Evolutionary conservation across 2,888 invertebrate species (phyloP).

Genomic region (Acronicta leporina): DNA sequence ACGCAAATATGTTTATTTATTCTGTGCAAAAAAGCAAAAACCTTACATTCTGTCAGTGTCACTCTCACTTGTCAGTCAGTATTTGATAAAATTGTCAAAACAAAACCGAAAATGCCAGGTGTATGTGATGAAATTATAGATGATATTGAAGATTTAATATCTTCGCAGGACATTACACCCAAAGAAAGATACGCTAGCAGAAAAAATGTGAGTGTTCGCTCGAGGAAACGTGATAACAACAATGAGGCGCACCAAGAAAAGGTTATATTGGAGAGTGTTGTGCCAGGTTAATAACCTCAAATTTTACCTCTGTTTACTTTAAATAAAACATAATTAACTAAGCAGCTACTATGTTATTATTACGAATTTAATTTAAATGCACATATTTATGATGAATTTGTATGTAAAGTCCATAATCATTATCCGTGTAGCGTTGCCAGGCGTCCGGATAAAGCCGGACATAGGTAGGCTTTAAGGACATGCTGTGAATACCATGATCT

Average conservation of each 20-base stretch:
- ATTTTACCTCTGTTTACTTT: conserved; percentile 35
- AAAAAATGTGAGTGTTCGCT: conserved; percentile 91
- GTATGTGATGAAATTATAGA: conserved; percentile 92
- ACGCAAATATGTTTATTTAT: too few relatives aligned
- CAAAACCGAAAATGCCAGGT: conserved; percentile 84
- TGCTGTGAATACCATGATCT: too few relatives aligned
- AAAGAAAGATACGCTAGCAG: conserved; percentile 93
- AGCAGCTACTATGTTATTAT: too few relatives aligned
- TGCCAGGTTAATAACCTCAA: conserved; percentile 87
- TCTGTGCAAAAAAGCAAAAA: too few relatives aligned
- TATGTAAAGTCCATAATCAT: too few relatives aligned
- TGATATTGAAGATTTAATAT: conserved; percentile 96
- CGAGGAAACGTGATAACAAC: conserved; percentile 84
- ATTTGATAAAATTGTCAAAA: conserved; percentile 58
- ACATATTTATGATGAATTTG: too few relatives aligned
- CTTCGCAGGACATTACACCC: conserved; percentile 93
- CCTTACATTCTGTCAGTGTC: not conserved
- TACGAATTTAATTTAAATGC: too few relatives aligned
- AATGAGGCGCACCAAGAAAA: conserved; percentile 77
- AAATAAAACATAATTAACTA: too few relatives aligned
- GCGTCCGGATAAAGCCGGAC: too few relatives aligned
- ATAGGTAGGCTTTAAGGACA: too few relatives aligned
- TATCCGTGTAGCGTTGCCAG: too few relatives aligned
- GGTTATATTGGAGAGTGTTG: conserved; percentile 88
- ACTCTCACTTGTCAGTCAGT: conserved; percentile 8